phyloP scores from a whole-genome alignment of 2,113 vertebrate species.

The Chinchilla lanigera region DNA sequence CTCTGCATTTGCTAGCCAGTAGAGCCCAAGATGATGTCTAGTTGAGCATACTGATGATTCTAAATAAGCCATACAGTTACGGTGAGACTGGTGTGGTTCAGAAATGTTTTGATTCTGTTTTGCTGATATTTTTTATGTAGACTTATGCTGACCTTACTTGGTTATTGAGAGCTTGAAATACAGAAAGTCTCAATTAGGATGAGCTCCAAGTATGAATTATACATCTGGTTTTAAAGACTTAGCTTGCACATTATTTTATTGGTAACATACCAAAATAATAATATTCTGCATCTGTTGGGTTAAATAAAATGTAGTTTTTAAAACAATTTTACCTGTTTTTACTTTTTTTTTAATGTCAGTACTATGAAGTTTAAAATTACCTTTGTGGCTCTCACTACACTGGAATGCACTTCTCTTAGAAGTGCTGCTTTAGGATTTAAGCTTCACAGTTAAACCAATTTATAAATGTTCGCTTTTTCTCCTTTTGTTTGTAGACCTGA shows the following conservation, averaged over 20 bases:
- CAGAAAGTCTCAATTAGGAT: background rate
- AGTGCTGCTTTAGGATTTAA: background rate
- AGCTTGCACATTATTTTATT: background rate
- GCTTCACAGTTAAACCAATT: background rate
- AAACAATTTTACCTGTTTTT: background rate
- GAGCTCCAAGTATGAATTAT: background rate
- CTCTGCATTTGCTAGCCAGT: background rate
- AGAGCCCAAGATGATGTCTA: background rate
- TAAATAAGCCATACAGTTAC: background rate
- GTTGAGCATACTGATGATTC: background rate
- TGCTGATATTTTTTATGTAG: background rate
- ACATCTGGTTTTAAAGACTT: constrained; percentile 8
- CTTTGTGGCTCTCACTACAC: background rate
- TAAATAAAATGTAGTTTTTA: constrained; percentile 20
- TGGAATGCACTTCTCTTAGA: background rate
- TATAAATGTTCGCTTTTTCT: constrained; percentile 52
- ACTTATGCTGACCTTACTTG: background rate
- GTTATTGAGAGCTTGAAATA: background rate
- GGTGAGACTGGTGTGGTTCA: background rate
- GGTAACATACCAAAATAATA: background rate
- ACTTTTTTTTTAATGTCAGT: background rate
- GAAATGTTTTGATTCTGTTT: background rate
- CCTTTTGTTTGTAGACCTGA: constrained; percentile 91
- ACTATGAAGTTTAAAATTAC: background rate
- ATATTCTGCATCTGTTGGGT: background rate